Base-by-base conservation (phyloP, 2,113 vertebrate species). In the Meleagris gallopavo region DNA sequence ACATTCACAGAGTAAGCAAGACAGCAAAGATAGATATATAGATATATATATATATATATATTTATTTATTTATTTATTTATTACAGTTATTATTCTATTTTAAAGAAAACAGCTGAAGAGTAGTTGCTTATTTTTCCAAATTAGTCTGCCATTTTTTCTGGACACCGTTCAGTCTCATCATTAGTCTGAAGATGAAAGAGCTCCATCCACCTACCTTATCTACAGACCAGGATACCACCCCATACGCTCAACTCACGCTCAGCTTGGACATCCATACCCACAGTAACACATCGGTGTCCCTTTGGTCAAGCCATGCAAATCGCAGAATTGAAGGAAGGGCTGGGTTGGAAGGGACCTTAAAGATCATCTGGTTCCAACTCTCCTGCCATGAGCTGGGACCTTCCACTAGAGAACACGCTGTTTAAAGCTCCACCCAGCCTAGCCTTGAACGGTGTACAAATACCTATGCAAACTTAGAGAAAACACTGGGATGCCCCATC, bases 1-100 rank as follows among this genome's bases (percentile, higher is more conserved):
- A 69, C 81, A 95, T 83, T 94, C 76, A 94, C 3, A 46, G 77
- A 96, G 72, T 95, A 96, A 96, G 89, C 97, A 62, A 95, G 89
- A 93, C 65, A 96, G 65, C 27, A 97, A 96, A 96, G 25, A 54
- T 54, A 22, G 29, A 52, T 29, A 27, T 29, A 15, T 27, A 52
- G 21, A 11, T 43, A 43, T 17, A 52, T 52, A 22, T 52, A 52
- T 27, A 52, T 27, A 27, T 27, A 27, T 46, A 10, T n/a, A n/a
- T 40, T 12, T 40, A 29, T 65, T 89, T 93, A 89, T 95, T 79
- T n/a, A n/a, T 40, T 12, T 40, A 29, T 65, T 89, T 93, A 89
- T 95, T 79, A 87, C 45, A 45, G 32, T 77, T 74, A 72, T 57
- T 72, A 83, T 46, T 89, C 79, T n/a, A 45, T 76, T 91, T 87